Evolutionary conservation across 1,140 invertebrate species (phyloP), one percentile per base, ranked within the genome.

Genomic region (Nylanderia fulva): DNA sequence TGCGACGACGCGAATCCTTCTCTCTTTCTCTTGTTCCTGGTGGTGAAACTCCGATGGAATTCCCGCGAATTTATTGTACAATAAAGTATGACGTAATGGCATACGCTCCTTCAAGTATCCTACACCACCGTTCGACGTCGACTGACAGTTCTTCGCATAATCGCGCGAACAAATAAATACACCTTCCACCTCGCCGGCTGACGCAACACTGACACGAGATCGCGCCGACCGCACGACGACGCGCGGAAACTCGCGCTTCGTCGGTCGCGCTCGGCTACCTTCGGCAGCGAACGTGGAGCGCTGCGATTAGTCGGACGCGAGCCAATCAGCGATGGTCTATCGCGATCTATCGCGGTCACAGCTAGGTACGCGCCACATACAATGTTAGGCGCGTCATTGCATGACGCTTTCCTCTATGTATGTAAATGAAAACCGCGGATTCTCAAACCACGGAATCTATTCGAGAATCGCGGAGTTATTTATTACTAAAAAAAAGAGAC

Each of bases 1-100:
- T 92, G 63, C 66, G 76, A 79, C 4, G 36, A 60, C 13, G 18
- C 39, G n/a, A 8, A 15, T 48, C n/a, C n/a, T n/a, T n/a, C n/a
- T n/a, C 5, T 18, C 3, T 48, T 2, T 42, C 45, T 18, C 13
- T 48, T 48, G 0, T 48, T 18, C 18, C 15, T 5, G 15, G 3
- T 48, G n/a, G n/a, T n/a, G n/a, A n/a, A 18, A 18, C 18, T 9
- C 5, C 15, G 15, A 48, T 1, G 15, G 4, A n/a, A 13, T 48
- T 18, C 15, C 18, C 4, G 5, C 5, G 45, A 48, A 1, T 18
- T 15, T 48, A 48, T 48, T 18, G 4, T 48, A 18, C 0, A n/a
- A n/a, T n/a, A n/a, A n/a, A n/a, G n/a, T n/a, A n/a, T n/a, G 45
- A 48, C 4, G 0, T 18, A 48, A 48, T 48, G 3, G 13, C 29